Evolutionary conservation across 2,113 vertebrate species (phyloP).

Genomic region (Motacilla tschutschensis): DNA sequence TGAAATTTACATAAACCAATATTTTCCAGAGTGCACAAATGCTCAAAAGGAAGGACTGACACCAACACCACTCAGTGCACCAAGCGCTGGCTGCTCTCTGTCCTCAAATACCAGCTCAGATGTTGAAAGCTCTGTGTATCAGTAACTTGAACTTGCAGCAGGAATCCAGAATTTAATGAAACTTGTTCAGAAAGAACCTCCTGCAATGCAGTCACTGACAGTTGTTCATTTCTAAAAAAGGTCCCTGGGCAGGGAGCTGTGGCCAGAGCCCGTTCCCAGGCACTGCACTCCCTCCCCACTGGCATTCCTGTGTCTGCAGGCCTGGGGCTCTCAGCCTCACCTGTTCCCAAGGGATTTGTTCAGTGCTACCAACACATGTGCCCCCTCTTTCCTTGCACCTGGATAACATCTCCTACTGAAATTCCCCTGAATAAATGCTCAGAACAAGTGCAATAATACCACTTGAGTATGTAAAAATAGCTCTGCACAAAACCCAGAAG

Average conservation of each 20-base stretch:
- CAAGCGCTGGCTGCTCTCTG: rapidly evolving
- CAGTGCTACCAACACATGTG: background rate
- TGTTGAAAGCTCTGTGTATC: background rate
- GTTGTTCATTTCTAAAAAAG: background rate
- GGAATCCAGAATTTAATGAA: background rate
- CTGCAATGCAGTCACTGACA: background rate
- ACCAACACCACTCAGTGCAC: background rate
- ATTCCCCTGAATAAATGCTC: background rate
- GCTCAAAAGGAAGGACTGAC: background rate
- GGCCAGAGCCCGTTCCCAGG: background rate
- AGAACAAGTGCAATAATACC: background rate
- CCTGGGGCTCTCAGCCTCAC: background rate
- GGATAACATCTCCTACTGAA: background rate
- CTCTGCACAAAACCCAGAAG: background rate
- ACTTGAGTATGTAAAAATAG: background rate
- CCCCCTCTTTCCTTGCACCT: background rate
- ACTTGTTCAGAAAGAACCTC: background rate
- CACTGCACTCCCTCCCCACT: rapidly evolving
- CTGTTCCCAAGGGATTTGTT: background rate
- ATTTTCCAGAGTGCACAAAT: background rate
- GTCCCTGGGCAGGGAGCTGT: background rate
- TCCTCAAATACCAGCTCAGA: background rate
- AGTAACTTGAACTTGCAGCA: background rate
- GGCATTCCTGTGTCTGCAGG: background rate
- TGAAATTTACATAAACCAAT: rapidly evolving